These are phyloP conservation scores for Hipparchia sbordonii DNA, from an alignment of 2,888 invertebrate genomes.

Conservation along the genomic window DNA sequence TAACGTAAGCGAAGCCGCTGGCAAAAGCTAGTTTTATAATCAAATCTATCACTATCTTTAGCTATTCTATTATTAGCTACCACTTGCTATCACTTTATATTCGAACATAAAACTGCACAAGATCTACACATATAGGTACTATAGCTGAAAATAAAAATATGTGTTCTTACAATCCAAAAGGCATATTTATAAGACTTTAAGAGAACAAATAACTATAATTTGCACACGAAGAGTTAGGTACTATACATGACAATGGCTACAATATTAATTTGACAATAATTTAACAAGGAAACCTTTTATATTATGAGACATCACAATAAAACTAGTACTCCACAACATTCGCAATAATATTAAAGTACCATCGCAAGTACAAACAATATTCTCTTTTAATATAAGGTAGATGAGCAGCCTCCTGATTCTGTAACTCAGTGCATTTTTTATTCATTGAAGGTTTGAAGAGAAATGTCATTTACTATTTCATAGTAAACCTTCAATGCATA, in stretches of 20 bases:
- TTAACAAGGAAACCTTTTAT: conserved; percentile 49
- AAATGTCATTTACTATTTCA: too few relatives aligned
- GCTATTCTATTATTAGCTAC: too few relatives aligned
- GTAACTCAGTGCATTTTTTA: too few relatives aligned
- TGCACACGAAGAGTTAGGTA: not conserved
- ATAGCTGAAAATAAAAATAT: not conserved
- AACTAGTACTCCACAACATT: conserved; percentile 16
- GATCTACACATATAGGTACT: not conserved
- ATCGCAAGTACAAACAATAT: not conserved
- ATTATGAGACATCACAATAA: conserved; percentile 41
- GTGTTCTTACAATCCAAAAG: conserved; percentile 63
- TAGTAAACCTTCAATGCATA: too few relatives aligned
- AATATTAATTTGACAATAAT: conserved; percentile 36
- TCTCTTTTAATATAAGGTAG: too few relatives aligned
- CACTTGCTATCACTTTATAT: too few relatives aligned
- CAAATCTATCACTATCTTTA: too few relatives aligned
- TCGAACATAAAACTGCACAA: too few relatives aligned
- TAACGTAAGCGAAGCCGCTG: too few relatives aligned
- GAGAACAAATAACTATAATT: not conserved
- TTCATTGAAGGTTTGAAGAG: too few relatives aligned
- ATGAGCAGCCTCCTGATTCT: too few relatives aligned
- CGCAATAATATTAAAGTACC: not conserved
- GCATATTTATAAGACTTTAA: conserved; percentile 47
- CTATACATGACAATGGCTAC: conserved; percentile 32
- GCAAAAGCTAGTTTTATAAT: too few relatives aligned